These are phyloP conservation scores for Ctenosaura bakeri DNA, from an alignment of 2,797 vertebrate species.

Conservation along the genomic window DNA sequence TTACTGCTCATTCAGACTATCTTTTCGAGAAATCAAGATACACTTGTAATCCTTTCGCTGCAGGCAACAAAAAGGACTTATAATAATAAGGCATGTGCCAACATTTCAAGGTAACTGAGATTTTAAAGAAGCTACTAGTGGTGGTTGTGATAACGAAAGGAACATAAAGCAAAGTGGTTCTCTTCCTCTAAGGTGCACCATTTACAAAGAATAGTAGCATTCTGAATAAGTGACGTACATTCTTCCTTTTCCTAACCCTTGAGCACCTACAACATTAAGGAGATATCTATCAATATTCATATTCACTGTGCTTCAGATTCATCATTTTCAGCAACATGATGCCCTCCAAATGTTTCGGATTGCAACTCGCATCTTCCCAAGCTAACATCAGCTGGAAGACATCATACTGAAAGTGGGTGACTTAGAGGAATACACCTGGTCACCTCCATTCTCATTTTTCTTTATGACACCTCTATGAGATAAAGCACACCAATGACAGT, in stretches of 20 bases:
- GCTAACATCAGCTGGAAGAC: too few species aligned
- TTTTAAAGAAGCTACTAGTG: background rate
- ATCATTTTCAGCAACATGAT: background rate
- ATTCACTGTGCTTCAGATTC: background rate
- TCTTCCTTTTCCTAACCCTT: background rate
- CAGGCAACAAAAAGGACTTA: background rate
- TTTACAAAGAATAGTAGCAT: background rate
- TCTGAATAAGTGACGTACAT: background rate
- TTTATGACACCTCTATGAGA: too few species aligned
- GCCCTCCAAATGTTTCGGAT: too few species aligned
- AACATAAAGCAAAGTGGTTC: background rate
- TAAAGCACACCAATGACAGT: background rate
- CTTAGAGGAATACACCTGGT: background rate
- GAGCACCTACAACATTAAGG: background rate
- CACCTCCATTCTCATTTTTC: too few species aligned
- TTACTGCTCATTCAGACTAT: background rate
- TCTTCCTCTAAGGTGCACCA: background rate
- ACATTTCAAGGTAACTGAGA: background rate
- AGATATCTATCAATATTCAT: background rate
- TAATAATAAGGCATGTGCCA: background rate
- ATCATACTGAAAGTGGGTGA: too few species aligned
- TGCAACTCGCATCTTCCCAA: background rate
- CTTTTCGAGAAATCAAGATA: background rate
- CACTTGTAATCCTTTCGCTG: conserved; percentile 3
- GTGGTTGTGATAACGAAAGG: background rate